A percentile compares a stretch with the other conserved stretches of the same genome.
phyloP scores from a whole-genome alignment of 2,113 vertebrate species.

The Pollachius pollachius region DNA sequence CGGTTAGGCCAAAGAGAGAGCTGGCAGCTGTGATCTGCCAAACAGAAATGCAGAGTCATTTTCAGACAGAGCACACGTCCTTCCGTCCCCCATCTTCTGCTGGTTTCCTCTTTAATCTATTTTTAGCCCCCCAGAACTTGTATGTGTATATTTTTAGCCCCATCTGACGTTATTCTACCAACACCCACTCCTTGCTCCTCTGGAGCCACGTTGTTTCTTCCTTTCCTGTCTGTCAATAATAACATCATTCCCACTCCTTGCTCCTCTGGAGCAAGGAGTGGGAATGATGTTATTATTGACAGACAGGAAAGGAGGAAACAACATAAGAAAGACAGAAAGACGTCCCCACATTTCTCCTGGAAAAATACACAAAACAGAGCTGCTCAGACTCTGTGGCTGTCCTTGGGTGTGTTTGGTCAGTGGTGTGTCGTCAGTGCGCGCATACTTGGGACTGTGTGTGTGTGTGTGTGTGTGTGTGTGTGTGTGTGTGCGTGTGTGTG shows the following conservation, averaged over 20 bases:
- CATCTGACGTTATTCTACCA: slow-evolving; percentile 21
- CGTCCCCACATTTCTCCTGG: no score
- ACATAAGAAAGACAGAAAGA: slow-evolving; percentile 29
- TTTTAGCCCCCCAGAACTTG: slow-evolving; percentile 38
- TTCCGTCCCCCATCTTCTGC: slow-evolving; percentile 35
- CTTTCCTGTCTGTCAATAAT: no score
- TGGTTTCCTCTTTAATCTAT: slow-evolving; percentile 45
- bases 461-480: not conserved
- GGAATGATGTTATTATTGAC: slow-evolving; percentile 39
- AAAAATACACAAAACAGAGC: slow-evolving; percentile 36
- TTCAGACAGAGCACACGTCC: slow-evolving; percentile 33
- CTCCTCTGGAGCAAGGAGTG: no score
- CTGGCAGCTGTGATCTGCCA: slow-evolving; percentile 15
- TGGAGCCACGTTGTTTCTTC: no score
- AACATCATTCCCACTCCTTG: slow-evolving; percentile 24
- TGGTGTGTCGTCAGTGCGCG: slow-evolving; percentile 40
- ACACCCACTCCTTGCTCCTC: slow-evolving; percentile 29
- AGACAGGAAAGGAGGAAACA: slow-evolving; percentile 36
- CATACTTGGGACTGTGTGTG: slow-evolving; percentile 23
- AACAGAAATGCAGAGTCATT: slow-evolving; percentile 22
- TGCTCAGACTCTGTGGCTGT: slow-evolving; percentile 51
- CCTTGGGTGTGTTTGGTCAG: slow-evolving; percentile 53
- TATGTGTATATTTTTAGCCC: slow-evolving; percentile 43
- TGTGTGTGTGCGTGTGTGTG: slow-evolving; percentile 13
- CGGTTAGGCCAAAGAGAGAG: not conserved